Evolutionary conservation across 2,888 invertebrate genomes (phyloP), one percentile per base, ranked within the genome.

Genomic region (Oxytorus armatus): DNA sequence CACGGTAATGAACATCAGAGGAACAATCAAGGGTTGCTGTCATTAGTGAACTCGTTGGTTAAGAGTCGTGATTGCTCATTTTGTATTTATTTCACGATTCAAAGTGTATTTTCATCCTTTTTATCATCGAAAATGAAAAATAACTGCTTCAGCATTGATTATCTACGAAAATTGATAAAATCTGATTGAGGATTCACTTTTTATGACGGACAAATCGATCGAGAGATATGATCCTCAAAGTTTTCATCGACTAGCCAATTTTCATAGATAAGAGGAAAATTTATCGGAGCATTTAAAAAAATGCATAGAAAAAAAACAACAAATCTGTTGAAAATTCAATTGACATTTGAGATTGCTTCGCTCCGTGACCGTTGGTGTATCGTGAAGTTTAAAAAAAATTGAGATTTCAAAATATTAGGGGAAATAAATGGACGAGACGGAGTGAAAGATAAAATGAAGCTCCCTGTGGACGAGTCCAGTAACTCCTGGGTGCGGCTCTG

Each of bases 401-500:
- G n/a, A n/a, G n/a, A n/a, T n/a, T n/a, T n/a, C n/a, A n/a, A n/a
- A n/a, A n/a, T n/a, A n/a, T n/a, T n/a, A n/a, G n/a, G n/a, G n/a
- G n/a, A n/a, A n/a, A n/a, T n/a, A n/a, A 47, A 63, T 44, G 44
- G 16, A 63, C 11, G 25, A 5, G 5, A 44, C 10, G 25, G 7
- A n/a, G 44, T 11, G 2, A 5, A 18, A 7, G 21, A 14, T n/a
- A 61, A n/a, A 7, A 59, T 39, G 16, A 21, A 59, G 39, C 4
- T 11, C 33, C 21, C 1, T 16, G n/a, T 14, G 57, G 18, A 11
- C 11, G 57, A 8, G 16, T 57, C 18, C 10, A 49, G 7, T 47
- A 53, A 47, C 10, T n/a, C 25, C 21, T 23, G 36, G 44, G 23
- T 66, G 66, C 49, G 36, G 57, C 18, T 39, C 39, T 61, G 47